Evolutionary conservation across 2,888 invertebrate genomes (phyloP).

Genomic region (Chrysina gloriosa): DNA sequence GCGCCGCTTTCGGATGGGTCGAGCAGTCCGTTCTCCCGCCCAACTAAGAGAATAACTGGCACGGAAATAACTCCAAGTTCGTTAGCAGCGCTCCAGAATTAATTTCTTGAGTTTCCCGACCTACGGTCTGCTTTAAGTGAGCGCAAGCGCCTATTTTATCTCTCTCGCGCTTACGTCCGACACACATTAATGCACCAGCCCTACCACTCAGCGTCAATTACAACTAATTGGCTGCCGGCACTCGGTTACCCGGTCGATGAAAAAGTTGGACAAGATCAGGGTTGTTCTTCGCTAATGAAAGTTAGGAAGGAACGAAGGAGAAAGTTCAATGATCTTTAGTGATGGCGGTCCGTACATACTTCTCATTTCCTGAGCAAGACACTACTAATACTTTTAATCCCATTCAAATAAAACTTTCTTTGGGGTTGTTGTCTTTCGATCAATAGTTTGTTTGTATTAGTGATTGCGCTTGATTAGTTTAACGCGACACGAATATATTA

Average conservation of each 20-base stretch:
- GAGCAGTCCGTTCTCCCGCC: slow-evolving; percentile 41
- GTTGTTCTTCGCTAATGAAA: slow-evolving; percentile 58
- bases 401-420: too few relatives aligned
- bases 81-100: slow-evolving; percentile 56
- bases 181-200: slow-evolving; percentile 49
- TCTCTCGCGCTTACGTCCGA: slow-evolving; percentile 39
- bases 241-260: slow-evolving; percentile 64
- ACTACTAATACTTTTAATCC: too few relatives aligned
- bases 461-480: too few relatives aligned
- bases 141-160: slow-evolving; percentile 54
- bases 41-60: slow-evolving; percentile 48
- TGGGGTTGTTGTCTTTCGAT: too few relatives aligned
- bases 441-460: too few relatives aligned
- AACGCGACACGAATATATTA: too few relatives aligned
- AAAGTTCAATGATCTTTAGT: slow-evolving; percentile 55
- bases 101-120: slow-evolving; percentile 56
- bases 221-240: slow-evolving; percentile 61
- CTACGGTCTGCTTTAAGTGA: slow-evolving; percentile 54
- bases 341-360: not conserved
- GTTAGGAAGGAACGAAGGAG: slow-evolving; percentile 52
- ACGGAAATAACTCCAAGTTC: slow-evolving; percentile 53
- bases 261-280: slow-evolving; percentile 64
- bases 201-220: slow-evolving; percentile 59
- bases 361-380: too few relatives aligned
- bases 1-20: slow-evolving; percentile 33